Evolutionary conservation across 1,140 invertebrate species (phyloP).

Genomic region (Brachionus calyciflorus): DNA sequence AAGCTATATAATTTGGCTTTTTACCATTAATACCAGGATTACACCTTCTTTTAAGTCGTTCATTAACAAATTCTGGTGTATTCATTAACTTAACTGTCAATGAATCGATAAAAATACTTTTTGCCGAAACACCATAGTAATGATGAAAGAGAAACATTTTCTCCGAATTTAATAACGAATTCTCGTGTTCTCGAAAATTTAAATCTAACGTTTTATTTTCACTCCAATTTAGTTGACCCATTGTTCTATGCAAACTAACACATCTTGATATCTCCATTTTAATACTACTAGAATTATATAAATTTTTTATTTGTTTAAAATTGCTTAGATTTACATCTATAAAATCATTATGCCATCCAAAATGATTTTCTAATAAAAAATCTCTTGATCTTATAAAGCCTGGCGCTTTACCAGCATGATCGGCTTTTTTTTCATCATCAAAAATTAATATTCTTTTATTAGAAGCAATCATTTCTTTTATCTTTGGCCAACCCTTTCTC

Average conservation of each 20-base stretch:
- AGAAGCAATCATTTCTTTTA: conserved; percentile 17
- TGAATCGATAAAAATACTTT: neutral
- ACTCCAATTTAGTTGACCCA: conserved; percentile 3
- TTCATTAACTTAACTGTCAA: conserved; percentile 33
- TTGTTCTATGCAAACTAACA: conserved; percentile 17
- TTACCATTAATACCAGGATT: conserved; percentile 2
- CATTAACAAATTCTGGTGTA: neutral
- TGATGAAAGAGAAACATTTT: conserved; percentile 41
- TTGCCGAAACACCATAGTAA: conserved; percentile 9
- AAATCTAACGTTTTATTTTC: neutral
- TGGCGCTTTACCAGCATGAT: neutral
- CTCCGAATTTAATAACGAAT: neutral
- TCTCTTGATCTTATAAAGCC: conserved; percentile 35
- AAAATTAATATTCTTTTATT: conserved; percentile 35
- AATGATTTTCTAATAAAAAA: conserved; percentile 38
- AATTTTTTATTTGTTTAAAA: neutral
- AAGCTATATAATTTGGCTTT: conserved; percentile 30
- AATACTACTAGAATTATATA: neutral
- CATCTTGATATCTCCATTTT: conserved; percentile 17
- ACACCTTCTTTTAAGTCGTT: conserved; percentile 1
- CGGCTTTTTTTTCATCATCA: conserved; percentile 23
- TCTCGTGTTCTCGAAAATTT: neutral
- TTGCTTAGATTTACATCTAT: neutral
- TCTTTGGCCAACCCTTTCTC: conserved; percentile 33
- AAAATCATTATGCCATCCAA: conserved; percentile 7